A percentile compares a stretch with the other conserved stretches of the same genome.
phyloP scores from a whole-genome alignment of 2,888 invertebrate genomes.

The Heliconius sara region DNA sequence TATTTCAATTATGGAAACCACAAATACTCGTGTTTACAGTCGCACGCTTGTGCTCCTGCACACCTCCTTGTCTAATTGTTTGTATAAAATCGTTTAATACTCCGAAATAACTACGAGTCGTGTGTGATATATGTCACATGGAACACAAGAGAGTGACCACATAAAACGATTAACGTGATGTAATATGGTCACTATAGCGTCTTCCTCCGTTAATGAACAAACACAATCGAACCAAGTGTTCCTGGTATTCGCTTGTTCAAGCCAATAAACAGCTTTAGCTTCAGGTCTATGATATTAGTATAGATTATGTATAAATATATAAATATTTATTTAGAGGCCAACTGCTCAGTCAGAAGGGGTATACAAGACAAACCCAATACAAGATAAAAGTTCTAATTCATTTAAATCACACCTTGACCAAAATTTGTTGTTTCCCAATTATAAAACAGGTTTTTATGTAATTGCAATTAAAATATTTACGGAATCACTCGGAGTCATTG shows the following conservation, averaged over 20 bases:
- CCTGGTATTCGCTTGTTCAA: too few relatives aligned
- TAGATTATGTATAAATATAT: background rate
- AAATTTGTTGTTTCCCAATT: slow-evolving; percentile 7
- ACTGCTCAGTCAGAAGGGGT: background rate
- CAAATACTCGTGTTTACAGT: background rate
- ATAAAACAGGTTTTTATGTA: slow-evolving; percentile 9
- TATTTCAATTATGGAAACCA: background rate
- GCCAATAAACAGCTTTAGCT: too few relatives aligned
- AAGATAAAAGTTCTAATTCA: slow-evolving; percentile 8
- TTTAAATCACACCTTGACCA: slow-evolving; percentile 15
- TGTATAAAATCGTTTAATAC: too few relatives aligned
- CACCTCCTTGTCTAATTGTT: too few relatives aligned
- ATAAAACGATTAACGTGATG: too few relatives aligned
- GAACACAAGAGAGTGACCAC: too few relatives aligned
- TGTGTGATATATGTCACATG: too few relatives aligned
- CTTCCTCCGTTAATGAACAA: too few relatives aligned
- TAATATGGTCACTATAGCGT: too few relatives aligned
- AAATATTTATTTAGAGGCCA: background rate
- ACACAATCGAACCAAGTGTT: too few relatives aligned
- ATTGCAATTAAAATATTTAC: background rate
- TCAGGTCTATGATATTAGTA: too few relatives aligned
- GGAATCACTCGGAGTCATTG: background rate
- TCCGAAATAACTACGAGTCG: too few relatives aligned
- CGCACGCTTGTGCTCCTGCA: background rate
- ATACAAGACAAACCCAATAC: background rate